A percentile compares a stretch with the other conserved stretches of the same genome.
phyloP scores from a whole-genome alignment of 2,797 vertebrate species.

The Notamacropus eugenii region DNA sequence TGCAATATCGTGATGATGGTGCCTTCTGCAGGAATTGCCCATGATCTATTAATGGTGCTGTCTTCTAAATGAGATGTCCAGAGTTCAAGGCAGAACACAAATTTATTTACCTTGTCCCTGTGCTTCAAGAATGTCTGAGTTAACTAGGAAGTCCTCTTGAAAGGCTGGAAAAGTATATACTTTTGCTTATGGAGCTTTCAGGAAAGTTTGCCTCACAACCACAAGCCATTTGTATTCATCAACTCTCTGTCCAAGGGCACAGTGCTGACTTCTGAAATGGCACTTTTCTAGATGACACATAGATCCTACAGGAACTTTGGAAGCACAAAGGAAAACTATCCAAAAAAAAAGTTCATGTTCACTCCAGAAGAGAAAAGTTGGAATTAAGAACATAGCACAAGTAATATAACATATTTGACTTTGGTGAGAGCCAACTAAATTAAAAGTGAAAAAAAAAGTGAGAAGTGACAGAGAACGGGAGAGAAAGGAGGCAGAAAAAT shows the following conservation, averaged over 20 bases:
- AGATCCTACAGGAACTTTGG: constrained; percentile 49
- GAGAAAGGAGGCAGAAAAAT: background rate
- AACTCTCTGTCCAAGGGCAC: constrained; percentile 56
- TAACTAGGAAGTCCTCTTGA: constrained; percentile 76
- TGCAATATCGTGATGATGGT: constrained; percentile 76
- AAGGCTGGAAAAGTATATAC: constrained; percentile 53
- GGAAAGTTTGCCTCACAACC: constrained; percentile 27
- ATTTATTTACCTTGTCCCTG: constrained; percentile 81
- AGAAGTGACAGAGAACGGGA: constrained; percentile 47
- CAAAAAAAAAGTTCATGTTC: constrained; percentile 30
- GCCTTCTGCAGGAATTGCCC: constrained; percentile 78
- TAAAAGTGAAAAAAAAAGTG: constrained; percentile 57
- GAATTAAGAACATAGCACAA: constrained; percentile 55
- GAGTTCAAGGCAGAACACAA: constrained; percentile 74
- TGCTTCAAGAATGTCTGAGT: constrained; percentile 81
- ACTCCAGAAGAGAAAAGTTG: constrained; percentile 65
- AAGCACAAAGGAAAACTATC: constrained; percentile 57
- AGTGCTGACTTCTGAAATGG: constrained; percentile 45
- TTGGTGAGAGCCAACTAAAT: constrained; percentile 52
- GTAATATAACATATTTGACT: constrained; percentile 21
- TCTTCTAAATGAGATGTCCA: constrained; percentile 76
- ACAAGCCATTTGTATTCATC: constrained; percentile 30
- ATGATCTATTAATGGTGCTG: constrained; percentile 78
- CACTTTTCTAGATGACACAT: constrained; percentile 63
- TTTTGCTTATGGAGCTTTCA: background rate